These are phyloP conservation scores for Syrmaticus mikado DNA, from an alignment of 2,113 vertebrate species.

Conservation along the genomic window DNA sequence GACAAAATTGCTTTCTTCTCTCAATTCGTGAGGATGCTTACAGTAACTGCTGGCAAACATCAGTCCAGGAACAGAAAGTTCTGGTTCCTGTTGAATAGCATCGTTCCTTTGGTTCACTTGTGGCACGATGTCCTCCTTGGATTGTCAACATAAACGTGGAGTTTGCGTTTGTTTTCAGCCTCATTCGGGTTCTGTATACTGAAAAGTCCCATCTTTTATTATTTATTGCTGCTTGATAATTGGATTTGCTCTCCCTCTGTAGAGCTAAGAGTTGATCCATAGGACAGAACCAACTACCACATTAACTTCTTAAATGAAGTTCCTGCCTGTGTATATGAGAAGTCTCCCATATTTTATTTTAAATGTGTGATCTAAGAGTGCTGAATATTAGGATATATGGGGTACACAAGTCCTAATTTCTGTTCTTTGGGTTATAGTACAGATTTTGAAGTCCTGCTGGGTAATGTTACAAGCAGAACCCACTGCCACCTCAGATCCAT, in stretches of 20 bases:
- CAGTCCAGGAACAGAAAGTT: neutral
- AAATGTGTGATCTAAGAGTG: fast-evolving
- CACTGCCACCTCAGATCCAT: neutral
- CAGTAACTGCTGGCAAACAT: neutral
- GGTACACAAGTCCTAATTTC: neutral
- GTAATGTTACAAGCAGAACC: neutral
- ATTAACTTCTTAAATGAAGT: neutral
- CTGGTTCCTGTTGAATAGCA: neutral
- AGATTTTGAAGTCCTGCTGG: neutral
- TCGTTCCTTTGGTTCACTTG: neutral
- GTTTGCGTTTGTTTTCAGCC: neutral
- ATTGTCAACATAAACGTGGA: neutral
- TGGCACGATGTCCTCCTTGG: neutral
- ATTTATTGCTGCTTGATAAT: neutral
- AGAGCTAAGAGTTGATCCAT: neutral
- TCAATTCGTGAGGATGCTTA: neutral
- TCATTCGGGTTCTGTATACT: neutral
- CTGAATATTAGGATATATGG: fast-evolving
- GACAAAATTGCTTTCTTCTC: neutral
- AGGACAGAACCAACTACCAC: neutral
- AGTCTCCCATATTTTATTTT: neutral
- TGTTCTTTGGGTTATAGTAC: neutral
- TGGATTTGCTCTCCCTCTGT: neutral
- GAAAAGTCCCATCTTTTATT: neutral
- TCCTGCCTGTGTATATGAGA: neutral